These are phyloP conservation scores for Acromyrmex heyeri DNA, from an alignment of 1,140 invertebrate species.

Conservation along the genomic window DNA sequence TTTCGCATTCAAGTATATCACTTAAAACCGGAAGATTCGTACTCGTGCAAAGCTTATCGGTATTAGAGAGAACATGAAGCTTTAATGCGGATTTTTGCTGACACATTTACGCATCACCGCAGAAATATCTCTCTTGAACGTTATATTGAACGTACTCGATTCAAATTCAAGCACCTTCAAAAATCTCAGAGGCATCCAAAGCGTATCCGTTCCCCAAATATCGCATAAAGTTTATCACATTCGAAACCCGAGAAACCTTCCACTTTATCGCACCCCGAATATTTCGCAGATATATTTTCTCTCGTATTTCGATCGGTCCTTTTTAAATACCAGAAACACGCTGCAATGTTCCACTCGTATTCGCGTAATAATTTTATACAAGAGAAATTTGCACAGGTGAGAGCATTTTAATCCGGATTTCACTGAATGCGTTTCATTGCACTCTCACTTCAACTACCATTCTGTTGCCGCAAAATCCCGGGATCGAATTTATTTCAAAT, in stretches of 20 bases:
- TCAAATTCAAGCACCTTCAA: constrained; percentile 1
- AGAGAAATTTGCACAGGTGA: not conserved
- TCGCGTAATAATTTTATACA: constrained; percentile 1
- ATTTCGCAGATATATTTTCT: not conserved
- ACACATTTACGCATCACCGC: constrained; percentile 47
- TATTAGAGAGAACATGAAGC: not conserved
- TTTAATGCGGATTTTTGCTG: constrained; percentile 43
- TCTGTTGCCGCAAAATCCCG: constrained; percentile 10
- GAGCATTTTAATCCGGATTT: constrained; percentile 47
- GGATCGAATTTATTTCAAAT: constrained; percentile 30
- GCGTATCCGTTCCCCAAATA: not conserved
- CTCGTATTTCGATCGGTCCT: not conserved
- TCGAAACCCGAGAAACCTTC: not conserved
- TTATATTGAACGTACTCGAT: not conserved
- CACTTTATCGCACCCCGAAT: constrained; percentile 22
- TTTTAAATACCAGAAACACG: not conserved
- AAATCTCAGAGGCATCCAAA: constrained; percentile 14
- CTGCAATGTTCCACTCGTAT: constrained; percentile 12
- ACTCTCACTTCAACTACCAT: constrained; percentile 47
- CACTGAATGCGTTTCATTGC: constrained; percentile 37
- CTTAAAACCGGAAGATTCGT: constrained; percentile 17
- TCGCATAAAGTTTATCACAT: constrained; percentile 51
- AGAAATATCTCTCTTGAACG: constrained; percentile 35
- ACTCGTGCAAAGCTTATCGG: not conserved
- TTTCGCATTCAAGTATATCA: constrained; percentile 9